Conservation (phyloP, 2,888 invertebrate genomes). For the Synergus umbraculus region DNA sequence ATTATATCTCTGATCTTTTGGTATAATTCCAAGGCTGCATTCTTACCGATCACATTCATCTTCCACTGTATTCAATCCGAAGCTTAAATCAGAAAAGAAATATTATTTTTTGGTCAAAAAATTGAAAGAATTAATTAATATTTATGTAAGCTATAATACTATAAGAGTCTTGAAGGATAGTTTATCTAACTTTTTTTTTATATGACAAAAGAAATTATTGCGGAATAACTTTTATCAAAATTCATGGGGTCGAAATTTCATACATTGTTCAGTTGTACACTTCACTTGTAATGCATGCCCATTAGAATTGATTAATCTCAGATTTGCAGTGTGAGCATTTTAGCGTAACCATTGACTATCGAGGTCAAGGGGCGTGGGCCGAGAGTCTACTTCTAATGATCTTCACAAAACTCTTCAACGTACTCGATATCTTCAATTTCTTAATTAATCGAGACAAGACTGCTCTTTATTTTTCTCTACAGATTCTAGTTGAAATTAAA, state of each 20-base stretch:
- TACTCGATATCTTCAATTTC: conserved; percentile 1
- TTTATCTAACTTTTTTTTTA: not conserved
- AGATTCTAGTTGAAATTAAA: not conserved
- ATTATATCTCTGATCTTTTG: conserved; percentile 39
- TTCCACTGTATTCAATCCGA: conserved; percentile 10
- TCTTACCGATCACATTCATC: not conserved
- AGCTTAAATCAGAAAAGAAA: not conserved
- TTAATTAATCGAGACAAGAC: not conserved
- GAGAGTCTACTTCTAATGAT: conserved; percentile 58
- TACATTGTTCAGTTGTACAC: not conserved
- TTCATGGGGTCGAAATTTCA: not conserved
- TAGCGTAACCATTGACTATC: conserved; percentile 62
- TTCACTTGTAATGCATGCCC: conserved; percentile 31
- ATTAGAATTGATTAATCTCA: conserved; percentile 47
- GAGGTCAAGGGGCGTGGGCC: conserved; percentile 69
- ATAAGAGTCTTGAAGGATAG: too few relatives aligned
- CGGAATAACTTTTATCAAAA: not conserved
- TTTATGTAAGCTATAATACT: too few relatives aligned
- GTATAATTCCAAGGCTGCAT: conserved; percentile 32
- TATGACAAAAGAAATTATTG: not conserved
- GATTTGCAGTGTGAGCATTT: conserved; percentile 63
- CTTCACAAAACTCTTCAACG: conserved; percentile 49
- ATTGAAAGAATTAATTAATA: not conserved
- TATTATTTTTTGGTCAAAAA: not conserved
- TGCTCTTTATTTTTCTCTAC: not conserved